These are phyloP conservation scores for Xyrichtys novacula DNA, from an alignment of 2,797 vertebrate species.

Conservation along the genomic window DNA sequence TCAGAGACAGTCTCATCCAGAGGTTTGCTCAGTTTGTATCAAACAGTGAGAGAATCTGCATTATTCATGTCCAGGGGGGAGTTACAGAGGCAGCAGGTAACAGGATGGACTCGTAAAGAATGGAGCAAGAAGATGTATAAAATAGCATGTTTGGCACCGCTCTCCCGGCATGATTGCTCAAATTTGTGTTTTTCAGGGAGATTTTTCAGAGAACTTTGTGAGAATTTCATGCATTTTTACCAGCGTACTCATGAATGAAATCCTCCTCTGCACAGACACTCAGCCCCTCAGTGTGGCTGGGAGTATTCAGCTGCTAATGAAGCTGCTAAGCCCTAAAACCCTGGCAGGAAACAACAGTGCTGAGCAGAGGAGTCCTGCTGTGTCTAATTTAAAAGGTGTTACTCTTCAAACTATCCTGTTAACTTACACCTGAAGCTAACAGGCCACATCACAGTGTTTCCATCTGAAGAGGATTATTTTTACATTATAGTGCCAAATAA, in stretches of 20 bases:
- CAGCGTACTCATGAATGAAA: conserved; percentile 33
- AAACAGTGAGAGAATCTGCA: conserved; percentile 68
- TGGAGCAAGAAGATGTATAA: conserved; percentile 17
- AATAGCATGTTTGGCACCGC: background rate
- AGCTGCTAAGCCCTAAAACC: background rate
- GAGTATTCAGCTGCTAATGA: conserved; percentile 21
- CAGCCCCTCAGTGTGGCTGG: conserved; percentile 7
- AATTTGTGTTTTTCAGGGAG: conserved; percentile 12
- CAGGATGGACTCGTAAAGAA: conserved; percentile 13
- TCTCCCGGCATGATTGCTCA: conserved; percentile 4
- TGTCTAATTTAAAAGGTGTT: conserved; percentile 3
- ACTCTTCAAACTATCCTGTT: background rate
- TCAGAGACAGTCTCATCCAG: conserved; percentile 57
- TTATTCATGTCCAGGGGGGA: conserved; percentile 63
- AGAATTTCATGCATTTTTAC: conserved; percentile 21
- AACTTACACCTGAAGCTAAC: background rate
- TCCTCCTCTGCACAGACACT: conserved; percentile 10
- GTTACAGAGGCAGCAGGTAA: conserved; percentile 15
- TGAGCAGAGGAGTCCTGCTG: background rate
- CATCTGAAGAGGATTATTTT: too few species aligned
- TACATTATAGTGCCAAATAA: background rate
- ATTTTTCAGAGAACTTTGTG: background rate
- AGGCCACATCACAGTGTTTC: too few species aligned
- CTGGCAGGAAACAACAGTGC: conserved; percentile 1
- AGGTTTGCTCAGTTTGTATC: conserved; percentile 64